Base-by-base conservation (phyloP, 2,113 vertebrate species). In the Laterallus jamaicensis region DNA sequence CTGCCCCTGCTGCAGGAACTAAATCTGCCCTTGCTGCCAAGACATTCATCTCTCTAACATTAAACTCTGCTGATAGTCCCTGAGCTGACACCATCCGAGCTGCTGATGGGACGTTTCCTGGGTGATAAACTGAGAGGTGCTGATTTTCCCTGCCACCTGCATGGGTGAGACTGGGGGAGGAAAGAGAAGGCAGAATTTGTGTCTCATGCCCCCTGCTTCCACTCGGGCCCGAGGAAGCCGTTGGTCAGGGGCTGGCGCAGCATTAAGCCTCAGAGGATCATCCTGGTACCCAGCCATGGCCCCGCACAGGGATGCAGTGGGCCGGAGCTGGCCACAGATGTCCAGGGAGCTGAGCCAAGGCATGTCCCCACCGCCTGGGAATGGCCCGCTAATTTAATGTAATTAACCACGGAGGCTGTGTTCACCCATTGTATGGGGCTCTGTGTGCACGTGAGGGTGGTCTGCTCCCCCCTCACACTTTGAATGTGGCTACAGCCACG, bases 401-500 rank as follows among this genome's bases (percentile, higher is more conserved):
- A 24, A 37, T 81, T 56, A 62, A 56, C 28, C 0, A 2, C 0
- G 3, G 63, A 17, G 68, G 19, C 5, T 9, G 8, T 4, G n/a
- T 15, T 21, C n/a, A 26, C 15, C 59, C 5, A 5, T 12, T 15
- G 68, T 17, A 1, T 1, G 29, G 64, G 47, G 24, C 50, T 74
- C 47, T 68, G 78, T 3, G 39, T 7, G 47, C 16, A 3, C 16
- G 0, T 11, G 0, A 2, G 64, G 87, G 40, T 4, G 26, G 0
- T 25, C 26, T 28, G 56, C 49, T 15, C 44, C 7, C 52, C 37
- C 47, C 32, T 9, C 28, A 28, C 1, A 3, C 62, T 67, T 24
- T 26, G 42, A 40, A 35, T 0, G 1, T 0, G 6, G 19, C 64
- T 26, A 1, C 2, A 1, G 77, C 22, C 24, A 20, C 4, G 0